Conservation (phyloP, 2,113 vertebrate species). For the Rhinichthys klamathensis region DNA sequence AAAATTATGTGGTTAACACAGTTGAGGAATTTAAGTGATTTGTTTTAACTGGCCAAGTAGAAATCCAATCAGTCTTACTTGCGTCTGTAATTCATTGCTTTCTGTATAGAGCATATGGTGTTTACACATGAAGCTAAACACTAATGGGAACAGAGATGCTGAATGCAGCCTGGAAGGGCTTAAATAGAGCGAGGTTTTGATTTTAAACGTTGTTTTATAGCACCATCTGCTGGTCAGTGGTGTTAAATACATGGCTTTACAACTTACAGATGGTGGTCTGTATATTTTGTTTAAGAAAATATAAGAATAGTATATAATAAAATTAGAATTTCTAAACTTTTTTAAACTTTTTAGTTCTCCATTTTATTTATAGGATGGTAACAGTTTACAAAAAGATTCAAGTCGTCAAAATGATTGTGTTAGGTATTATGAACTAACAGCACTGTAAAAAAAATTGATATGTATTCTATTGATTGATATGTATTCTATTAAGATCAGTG, state of each 20-base stretch:
- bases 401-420: too few species aligned
- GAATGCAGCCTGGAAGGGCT: neutral
- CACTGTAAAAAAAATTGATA: too few species aligned
- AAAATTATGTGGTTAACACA: neutral
- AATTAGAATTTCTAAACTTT: too few species aligned
- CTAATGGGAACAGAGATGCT: neutral
- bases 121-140: conserved; percentile 23
- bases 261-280: neutral
- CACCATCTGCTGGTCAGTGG: conserved; percentile 49
- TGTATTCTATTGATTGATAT: too few species aligned
- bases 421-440: too few species aligned
- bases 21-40: neutral
- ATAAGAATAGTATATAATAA: neutral
- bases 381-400: too few species aligned
- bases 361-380: too few species aligned
- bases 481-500: too few species aligned
- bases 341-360: too few species aligned
- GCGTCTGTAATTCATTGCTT: neutral
- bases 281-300: neutral
- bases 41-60: neutral
- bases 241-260: conserved; percentile 14
- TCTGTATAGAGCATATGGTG: conserved; percentile 13
- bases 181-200: neutral
- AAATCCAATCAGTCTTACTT: conserved; percentile 23
- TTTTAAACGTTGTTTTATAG: conserved; percentile 35